Evolutionary conservation across 2,113 vertebrate genomes (phyloP).

Genomic region (Castor canadensis): DNA sequence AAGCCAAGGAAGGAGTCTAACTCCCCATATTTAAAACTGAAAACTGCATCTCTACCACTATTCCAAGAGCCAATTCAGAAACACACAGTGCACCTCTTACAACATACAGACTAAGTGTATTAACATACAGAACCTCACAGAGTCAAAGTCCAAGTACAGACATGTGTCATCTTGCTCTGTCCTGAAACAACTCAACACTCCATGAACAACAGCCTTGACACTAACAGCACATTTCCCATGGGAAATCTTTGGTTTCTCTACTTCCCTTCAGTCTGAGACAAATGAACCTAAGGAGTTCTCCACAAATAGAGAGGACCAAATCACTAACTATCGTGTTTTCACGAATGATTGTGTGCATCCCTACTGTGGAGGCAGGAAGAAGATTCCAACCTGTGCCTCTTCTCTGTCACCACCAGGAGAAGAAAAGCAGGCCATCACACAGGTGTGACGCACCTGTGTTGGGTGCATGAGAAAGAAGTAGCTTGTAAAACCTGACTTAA

Average conservation of each 20-base stretch:
- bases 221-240: not conserved
- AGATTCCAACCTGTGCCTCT: not conserved
- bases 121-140: not conserved
- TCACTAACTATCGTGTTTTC: not conserved
- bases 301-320: not conserved
- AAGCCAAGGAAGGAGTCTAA: not conserved
- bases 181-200: not conserved
- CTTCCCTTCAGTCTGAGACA: conserved; percentile 36
- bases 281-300: not conserved
- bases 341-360: not conserved
- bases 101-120: not conserved
- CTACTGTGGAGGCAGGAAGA: not conserved
- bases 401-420: not conserved
- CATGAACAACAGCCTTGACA: not conserved
- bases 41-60: not conserved
- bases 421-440: not conserved
- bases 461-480: not conserved
- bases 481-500: not conserved
- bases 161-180: not conserved
- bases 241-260: not conserved
- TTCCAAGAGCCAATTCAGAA: not conserved
- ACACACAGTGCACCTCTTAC: not conserved
- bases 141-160: not conserved
- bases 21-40: not conserved
- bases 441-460: not conserved